Evolutionary conservation across 1,140 invertebrate genomes (phyloP).

Genomic region (Asobara japonica): DNA sequence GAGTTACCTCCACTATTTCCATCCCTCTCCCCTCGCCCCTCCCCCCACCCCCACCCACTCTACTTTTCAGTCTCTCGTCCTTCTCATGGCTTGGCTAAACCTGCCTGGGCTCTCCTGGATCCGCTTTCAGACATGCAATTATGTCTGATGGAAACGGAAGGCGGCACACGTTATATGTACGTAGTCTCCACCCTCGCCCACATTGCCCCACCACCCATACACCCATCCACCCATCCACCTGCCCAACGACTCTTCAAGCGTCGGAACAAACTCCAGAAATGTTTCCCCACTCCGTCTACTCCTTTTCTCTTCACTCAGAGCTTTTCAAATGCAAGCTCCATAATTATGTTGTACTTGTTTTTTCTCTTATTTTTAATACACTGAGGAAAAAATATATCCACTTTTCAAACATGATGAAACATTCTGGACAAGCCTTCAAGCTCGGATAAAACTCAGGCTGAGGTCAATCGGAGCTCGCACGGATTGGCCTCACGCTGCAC

Average conservation of each 20-base stretch:
- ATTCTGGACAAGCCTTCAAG: too few species aligned
- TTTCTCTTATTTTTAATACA: neutral
- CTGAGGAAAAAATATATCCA: too few species aligned
- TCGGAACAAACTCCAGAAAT: slow-evolving; percentile 28
- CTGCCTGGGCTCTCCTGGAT: slow-evolving; percentile 40
- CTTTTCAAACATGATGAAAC: too few species aligned
- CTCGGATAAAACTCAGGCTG: too few species aligned
- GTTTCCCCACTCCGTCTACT: slow-evolving; percentile 22
- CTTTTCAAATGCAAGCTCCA: slow-evolving; percentile 11
- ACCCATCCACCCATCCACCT: neutral
- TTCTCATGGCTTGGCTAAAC: slow-evolving; percentile 26
- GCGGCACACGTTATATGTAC: slow-evolving; percentile 18
- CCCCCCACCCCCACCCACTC: neutral
- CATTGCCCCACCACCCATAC: neutral
- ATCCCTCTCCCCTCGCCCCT: neutral
- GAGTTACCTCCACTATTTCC: slow-evolving; percentile 43
- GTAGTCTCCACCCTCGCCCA: slow-evolving; percentile 1
- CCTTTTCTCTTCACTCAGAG: neutral
- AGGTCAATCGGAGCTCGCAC: too few species aligned
- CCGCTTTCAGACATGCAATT: slow-evolving; percentile 52
- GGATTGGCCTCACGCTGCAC: too few species aligned
- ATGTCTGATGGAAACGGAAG: slow-evolving; percentile 49
- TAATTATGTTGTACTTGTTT: neutral
- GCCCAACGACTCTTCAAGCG: slow-evolving; percentile 9
- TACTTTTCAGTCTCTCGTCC: neutral